phyloP scores from a whole-genome alignment of 2,797 vertebrate species.

The Acrossocheilus fasciatus region DNA sequence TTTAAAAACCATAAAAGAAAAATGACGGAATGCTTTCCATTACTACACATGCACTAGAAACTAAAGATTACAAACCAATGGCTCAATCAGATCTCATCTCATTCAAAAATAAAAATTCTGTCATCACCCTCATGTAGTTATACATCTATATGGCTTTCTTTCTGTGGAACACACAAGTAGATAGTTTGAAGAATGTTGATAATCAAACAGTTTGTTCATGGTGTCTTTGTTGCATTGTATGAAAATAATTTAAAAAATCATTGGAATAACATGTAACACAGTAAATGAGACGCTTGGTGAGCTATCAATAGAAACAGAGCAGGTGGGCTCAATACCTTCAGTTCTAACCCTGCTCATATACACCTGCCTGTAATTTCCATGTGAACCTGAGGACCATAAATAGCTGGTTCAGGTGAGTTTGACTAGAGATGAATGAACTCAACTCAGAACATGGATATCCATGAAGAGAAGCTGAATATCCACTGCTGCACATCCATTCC shows the following conservation, averaged over 20 bases:
- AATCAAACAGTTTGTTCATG: neutral
- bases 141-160: neutral
- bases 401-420: constrained; percentile 9
- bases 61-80: neutral
- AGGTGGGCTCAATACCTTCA: neutral
- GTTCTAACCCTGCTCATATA: neutral
- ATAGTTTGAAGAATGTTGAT: neutral
- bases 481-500: neutral
- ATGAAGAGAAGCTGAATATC: neutral
- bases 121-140: neutral
- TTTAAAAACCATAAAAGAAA: neutral
- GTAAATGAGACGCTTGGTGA: neutral
- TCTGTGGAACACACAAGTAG: neutral
- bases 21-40: neutral
- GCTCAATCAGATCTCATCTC: neutral
- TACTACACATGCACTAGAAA: neutral
- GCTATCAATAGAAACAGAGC: constrained; percentile 5
- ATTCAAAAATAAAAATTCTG: neutral
- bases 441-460: neutral
- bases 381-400: constrained; percentile 2
- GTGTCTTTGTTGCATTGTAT: neutral
- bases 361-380: constrained; percentile 10
- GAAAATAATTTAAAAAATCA: neutral
- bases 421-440: neutral
- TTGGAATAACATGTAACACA: neutral